phyloP scores from a whole-genome alignment of 1,140 invertebrate species.

The Holcopasites calliopsidis region DNA sequence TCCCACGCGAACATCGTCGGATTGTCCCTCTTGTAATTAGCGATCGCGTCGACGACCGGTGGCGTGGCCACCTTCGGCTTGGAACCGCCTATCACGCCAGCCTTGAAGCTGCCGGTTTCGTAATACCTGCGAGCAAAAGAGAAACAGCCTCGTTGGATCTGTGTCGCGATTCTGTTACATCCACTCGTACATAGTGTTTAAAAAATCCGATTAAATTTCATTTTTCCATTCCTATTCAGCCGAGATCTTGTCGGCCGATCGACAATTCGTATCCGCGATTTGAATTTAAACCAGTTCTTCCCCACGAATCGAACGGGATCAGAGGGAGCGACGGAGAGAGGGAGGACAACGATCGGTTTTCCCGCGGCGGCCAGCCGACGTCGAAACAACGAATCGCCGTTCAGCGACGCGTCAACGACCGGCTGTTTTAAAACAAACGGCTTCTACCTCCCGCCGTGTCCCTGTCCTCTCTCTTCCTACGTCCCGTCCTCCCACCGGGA shows the following conservation, averaged over 20 bases:
- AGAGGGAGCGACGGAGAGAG: neutral
- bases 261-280: neutral
- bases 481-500: neutral
- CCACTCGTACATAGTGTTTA: too few relatives aligned
- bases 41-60: slow-evolving; percentile 98
- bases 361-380: slow-evolving; percentile 55
- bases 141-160: neutral
- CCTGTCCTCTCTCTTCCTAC: neutral
- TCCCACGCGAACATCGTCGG: slow-evolving; percentile 99
- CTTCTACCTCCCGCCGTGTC: slow-evolving; percentile 38
- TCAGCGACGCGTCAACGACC: slow-evolving; percentile 64
- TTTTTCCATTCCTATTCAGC: too few relatives aligned
- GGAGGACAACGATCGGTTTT: slow-evolving; percentile 53
- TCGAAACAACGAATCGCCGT: slow-evolving; percentile 65
- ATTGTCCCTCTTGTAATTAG: slow-evolving; percentile 98
- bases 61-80: slow-evolving; percentile 99
- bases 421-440: slow-evolving; percentile 67
- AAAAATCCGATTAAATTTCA: too few relatives aligned
- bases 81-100: slow-evolving; percentile 98
- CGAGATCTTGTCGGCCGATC: too few relatives aligned
- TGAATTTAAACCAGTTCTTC: too few relatives aligned
- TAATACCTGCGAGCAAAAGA: slow-evolving; percentile 88
- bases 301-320: neutral
- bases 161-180: slow-evolving; percentile 9
- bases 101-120: slow-evolving; percentile 99